Evolutionary conservation across 2,797 vertebrate species (phyloP).

Genomic region (Sebastes diaconus): DNA sequence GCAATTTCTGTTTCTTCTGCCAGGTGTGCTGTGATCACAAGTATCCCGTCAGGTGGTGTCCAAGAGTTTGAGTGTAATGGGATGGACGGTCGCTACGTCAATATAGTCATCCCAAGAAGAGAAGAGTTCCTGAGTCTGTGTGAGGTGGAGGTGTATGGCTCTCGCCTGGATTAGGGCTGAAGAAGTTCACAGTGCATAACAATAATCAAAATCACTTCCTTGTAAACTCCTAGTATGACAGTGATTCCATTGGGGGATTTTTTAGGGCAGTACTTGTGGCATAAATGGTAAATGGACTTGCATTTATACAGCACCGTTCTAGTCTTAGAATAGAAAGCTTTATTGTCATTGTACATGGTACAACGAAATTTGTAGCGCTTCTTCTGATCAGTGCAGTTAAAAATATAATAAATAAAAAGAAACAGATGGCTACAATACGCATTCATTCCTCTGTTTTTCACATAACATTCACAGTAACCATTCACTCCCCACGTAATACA

Average conservation of each 20-base stretch:
- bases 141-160: constrained; percentile 54
- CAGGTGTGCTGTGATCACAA: constrained; percentile 37
- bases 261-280: background rate
- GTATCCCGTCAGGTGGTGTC: background rate
- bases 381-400: too few species aligned
- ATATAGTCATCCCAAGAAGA: constrained; percentile 29
- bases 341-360: too few species aligned
- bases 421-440: too few species aligned
- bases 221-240: background rate
- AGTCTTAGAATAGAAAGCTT: too few species aligned
- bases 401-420: too few species aligned
- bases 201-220: background rate
- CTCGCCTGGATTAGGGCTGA: constrained; percentile 20
- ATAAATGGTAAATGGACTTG: too few species aligned
- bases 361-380: too few species aligned
- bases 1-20: background rate
- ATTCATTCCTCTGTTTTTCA: too few species aligned
- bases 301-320: too few species aligned
- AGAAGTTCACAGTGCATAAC: background rate
- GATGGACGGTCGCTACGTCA: constrained; percentile 53
- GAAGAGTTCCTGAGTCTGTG: constrained; percentile 23
- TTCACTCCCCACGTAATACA: too few species aligned
- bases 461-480: too few species aligned
- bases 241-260: background rate
- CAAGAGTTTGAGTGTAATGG: constrained; percentile 33